Evolutionary conservation across 2,888 invertebrate species (phyloP).

Genomic region (Aporophyla lueneburgensis): DNA sequence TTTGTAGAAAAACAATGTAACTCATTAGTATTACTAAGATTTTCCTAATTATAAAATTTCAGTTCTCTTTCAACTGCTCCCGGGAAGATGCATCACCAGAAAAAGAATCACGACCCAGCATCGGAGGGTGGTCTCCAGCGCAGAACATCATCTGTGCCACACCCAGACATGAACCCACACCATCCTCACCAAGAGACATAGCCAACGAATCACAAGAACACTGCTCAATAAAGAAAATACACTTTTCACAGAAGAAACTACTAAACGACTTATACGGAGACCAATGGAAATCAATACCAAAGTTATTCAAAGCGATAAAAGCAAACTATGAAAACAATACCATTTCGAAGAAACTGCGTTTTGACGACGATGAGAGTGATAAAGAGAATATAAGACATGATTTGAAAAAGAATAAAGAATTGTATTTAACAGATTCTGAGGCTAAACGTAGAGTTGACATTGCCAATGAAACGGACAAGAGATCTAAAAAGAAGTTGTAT

Average conservation of each 20-base stretch:
- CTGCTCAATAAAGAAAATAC: slow-evolving; percentile 84
- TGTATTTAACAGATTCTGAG: slow-evolving; percentile 83
- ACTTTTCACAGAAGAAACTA: slow-evolving; percentile 84
- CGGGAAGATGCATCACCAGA: slow-evolving; percentile 70
- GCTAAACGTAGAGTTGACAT: slow-evolving; percentile 75
- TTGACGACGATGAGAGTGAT: slow-evolving; percentile 82
- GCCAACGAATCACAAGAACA: slow-evolving; percentile 84
- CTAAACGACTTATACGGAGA: slow-evolving; percentile 90
- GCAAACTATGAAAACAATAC: slow-evolving; percentile 77
- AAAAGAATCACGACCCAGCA: slow-evolving; percentile 76
- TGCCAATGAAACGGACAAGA: slow-evolving; percentile 75
- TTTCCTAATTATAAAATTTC: slow-evolving; percentile 56
- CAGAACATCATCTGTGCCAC: slow-evolving; percentile 84
- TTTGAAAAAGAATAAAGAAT: slow-evolving; percentile 76
- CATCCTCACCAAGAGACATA: slow-evolving; percentile 82
- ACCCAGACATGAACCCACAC: slow-evolving; percentile 77
- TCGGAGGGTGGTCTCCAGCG: slow-evolving; percentile 85
- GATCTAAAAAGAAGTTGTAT: slow-evolving; percentile 83
- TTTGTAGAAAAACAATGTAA: neutral
- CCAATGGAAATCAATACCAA: slow-evolving; percentile 89
- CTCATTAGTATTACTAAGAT: neutral
- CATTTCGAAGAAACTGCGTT: slow-evolving; percentile 81
- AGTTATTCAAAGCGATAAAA: slow-evolving; percentile 81
- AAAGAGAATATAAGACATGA: slow-evolving; percentile 82
- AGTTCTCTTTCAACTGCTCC: slow-evolving; percentile 83